Conservation (phyloP, 2,797 vertebrate species). For the Takifugu ocellatus region DNA sequence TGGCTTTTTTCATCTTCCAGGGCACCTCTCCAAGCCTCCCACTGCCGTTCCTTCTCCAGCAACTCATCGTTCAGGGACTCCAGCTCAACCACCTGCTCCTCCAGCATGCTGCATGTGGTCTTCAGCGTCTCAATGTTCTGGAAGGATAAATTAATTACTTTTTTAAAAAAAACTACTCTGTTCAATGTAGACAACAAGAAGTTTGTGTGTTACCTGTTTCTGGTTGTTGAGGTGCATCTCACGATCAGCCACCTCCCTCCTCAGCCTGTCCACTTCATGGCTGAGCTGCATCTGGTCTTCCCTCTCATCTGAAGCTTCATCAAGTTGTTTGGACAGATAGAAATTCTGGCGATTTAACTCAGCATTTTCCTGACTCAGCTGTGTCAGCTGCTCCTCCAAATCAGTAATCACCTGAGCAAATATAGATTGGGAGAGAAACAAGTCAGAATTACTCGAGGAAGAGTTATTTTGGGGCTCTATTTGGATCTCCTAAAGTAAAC, state of each 20-base stretch:
- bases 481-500: too few relatives aligned
- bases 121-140: conserved; percentile 98
- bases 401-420: conserved; percentile 91
- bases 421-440: conserved; percentile 13
- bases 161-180: background rate
- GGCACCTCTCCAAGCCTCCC: conserved; percentile 91
- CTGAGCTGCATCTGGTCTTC: conserved; percentile 91
- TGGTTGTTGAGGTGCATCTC: conserved; percentile 99
- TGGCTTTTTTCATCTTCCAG: conserved; percentile 94
- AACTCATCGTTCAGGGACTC: conserved; percentile 94
- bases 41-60: conserved; percentile 92
- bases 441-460: conserved; percentile 1
- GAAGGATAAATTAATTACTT: conserved; percentile 41
- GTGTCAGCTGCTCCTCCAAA: conserved; percentile 95
- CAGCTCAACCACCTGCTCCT: conserved; percentile 95
- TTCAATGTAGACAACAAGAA: background rate
- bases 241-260: conserved; percentile 92
- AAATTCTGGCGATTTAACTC: conserved; percentile 99
- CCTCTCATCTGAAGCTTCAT: conserved; percentile 88
- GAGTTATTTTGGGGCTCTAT: conserved; percentile 8
- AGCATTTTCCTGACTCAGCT: conserved; percentile 94
- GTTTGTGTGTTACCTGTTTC: conserved; percentile 83
- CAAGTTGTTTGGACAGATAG: conserved; percentile 96
- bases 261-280: conserved; percentile 92
- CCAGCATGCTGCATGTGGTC: conserved; percentile 97